Evolutionary conservation across 2,797 vertebrate species (phyloP).

Genomic region (Avahi laniger): DNA sequence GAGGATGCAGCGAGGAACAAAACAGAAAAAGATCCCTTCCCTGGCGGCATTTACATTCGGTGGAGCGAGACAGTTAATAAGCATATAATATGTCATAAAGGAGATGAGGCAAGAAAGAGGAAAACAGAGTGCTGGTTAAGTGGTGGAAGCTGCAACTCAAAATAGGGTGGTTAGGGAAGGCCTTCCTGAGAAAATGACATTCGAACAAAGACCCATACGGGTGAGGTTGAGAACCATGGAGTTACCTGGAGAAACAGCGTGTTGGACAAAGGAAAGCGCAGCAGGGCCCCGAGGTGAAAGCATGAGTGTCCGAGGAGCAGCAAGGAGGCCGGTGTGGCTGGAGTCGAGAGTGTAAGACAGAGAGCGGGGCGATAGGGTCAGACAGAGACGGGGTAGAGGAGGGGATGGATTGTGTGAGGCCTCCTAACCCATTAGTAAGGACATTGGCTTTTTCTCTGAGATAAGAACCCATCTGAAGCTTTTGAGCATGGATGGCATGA

Average conservation of each 20-base stretch:
- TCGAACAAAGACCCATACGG: not conserved
- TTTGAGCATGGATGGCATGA: not conserved
- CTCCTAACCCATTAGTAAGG: not conserved
- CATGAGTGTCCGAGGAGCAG: not conserved
- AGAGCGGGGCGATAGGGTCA: not conserved
- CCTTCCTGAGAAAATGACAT: not conserved
- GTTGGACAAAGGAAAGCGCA: not conserved
- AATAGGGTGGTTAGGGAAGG: not conserved
- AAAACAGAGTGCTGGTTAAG: not conserved
- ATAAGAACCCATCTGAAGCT: not conserved
- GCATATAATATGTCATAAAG: too few species aligned
- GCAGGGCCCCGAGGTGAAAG: not conserved
- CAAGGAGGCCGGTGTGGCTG: not conserved
- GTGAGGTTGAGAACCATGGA: not conserved
- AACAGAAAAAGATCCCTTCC: not conserved
- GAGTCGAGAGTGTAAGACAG: not conserved
- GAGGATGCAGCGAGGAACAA: not conserved
- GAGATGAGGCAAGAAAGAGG: not conserved
- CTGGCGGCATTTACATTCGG: not conserved
- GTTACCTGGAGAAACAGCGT: not conserved
- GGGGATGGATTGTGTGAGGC: not conserved
- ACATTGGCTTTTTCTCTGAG: not conserved
- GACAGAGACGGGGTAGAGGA: not conserved
- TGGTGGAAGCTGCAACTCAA: not conserved
- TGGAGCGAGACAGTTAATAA: not conserved